These are phyloP conservation scores for Trissolcus japonicus DNA, from an alignment of 2,888 invertebrate species.

Conservation along the genomic window DNA sequence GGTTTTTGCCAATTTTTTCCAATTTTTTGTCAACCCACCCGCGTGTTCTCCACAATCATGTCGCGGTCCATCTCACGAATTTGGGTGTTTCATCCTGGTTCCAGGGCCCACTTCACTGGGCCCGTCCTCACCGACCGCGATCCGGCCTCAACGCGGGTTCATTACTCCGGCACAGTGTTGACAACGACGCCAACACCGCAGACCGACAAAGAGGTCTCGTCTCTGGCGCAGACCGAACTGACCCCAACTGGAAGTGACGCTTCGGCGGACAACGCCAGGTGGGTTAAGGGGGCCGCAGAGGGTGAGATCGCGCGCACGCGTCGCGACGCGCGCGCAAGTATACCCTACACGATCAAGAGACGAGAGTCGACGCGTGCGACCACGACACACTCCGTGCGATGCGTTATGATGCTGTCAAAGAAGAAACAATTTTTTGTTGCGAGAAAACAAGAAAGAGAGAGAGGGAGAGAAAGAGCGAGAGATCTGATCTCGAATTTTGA, in stretches of 20 bases:
- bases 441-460: too few species aligned
- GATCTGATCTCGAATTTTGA: conserved; percentile 7
- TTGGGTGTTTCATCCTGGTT: conserved; percentile 39
- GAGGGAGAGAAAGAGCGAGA: neutral
- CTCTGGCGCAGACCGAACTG: conserved; percentile 70
- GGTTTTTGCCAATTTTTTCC: neutral
- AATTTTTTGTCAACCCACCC: conserved; percentile 66
- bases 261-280: conserved; percentile 60
- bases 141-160: conserved; percentile 15
- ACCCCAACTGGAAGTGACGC: conserved; percentile 65
- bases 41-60: conserved; percentile 68
- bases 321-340: conserved; percentile 34
- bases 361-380: conserved; percentile 27
- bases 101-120: conserved; percentile 1
- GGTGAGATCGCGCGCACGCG: conserved; percentile 51
- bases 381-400: conserved; percentile 11
- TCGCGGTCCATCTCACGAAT: conserved; percentile 66
- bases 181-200: conserved; percentile 27
- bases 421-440: neutral
- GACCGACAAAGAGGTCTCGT: conserved; percentile 60
- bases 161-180: conserved; percentile 14
- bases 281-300: conserved; percentile 45
- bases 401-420: conserved; percentile 18
- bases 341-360: conserved; percentile 9
- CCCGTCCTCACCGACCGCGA: conserved; percentile 10